Evolutionary conservation across 2,888 invertebrate species (phyloP).

Genomic region (Drosophila hamatofila): DNA sequence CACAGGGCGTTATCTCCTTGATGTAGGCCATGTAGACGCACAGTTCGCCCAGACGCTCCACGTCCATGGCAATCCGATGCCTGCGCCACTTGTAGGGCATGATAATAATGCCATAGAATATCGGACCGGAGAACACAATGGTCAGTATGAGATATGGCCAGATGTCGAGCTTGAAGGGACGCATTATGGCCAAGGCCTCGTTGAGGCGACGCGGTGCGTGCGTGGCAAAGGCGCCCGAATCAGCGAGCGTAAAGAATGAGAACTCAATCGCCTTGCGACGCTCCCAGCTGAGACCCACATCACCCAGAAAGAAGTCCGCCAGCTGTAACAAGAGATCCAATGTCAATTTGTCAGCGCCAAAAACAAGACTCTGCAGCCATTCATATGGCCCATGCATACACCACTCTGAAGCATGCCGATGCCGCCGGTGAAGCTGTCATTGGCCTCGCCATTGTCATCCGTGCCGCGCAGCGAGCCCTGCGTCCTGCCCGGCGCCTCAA

Average conservation of each 20-base stretch:
- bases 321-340: conserved; percentile 75
- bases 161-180: conserved; percentile 91
- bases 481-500: conserved; percentile 90
- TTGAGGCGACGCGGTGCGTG: conserved; percentile 90
- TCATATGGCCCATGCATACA: conserved; percentile 84
- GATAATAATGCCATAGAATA: conserved; percentile 89
- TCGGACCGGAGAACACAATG: conserved; percentile 89
- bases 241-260: conserved; percentile 91
- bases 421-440: conserved; percentile 90
- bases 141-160: conserved; percentile 90
- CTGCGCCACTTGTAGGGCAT: conserved; percentile 86
- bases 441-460: conserved; percentile 86
- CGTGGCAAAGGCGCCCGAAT: conserved; percentile 91
- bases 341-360: neutral
- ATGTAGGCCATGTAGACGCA: conserved; percentile 78
- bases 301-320: conserved; percentile 91
- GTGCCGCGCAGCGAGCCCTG: conserved; percentile 87
- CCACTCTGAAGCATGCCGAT: conserved; percentile 90
- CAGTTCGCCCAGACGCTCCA: conserved; percentile 58
- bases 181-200: conserved; percentile 90
- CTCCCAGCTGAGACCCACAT: conserved; percentile 91
- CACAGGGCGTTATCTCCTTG: conserved; percentile 81
- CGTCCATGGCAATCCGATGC: conserved; percentile 27
- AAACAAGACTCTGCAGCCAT: neutral
- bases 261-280: conserved; percentile 90